Base-by-base conservation (phyloP, 2,797 vertebrate genomes). In the Artibeus lituratus region DNA sequence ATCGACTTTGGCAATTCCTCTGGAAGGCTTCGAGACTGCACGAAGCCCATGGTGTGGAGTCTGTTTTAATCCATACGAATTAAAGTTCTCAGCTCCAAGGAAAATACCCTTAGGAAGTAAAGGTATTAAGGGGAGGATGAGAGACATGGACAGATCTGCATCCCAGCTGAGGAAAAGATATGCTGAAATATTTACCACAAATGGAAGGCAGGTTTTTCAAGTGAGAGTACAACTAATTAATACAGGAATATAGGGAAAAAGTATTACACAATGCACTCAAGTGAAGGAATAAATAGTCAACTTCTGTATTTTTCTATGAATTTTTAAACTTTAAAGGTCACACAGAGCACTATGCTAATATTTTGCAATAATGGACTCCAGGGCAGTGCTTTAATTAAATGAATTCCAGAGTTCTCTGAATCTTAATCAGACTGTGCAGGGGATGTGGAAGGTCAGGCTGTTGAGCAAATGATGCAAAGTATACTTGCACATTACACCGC, bases 291-390 rank as follows among this genome's bases (percentile, higher is more conserved):
- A 95, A 94, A 89, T n/a, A 93, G 3, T 2, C 39, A 96, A 95
- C 32, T 4, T 69, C 22, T 44, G 0, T 5, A 24, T 85, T 97
- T 91, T 95, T 76, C 44, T 44, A 49, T 12, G 4, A 5, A 90
- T 72, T 95, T 77, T 14, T 72, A 5, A 90, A 91, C 82, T 73
- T 15, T 57, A 93, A 77, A 55, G 65, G 47, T 90, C 24, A 94
- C 55, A 87, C 2, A 73, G 80, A 77, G 3, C 49, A 94, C 47
- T 77, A 81, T 57, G 53, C 22, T 94, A 97, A 91, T 87, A 89
- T 93, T 97, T 95, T 92, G 69, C 22, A 97, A 93, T 93, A 95
- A 85, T 65, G 88, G n/a, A 97, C 0, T 89, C 73, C 85, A 88
- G 90, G 10, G 57, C 12, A 95, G 7, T n/a, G 53, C 10, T 90